These are phyloP conservation scores for Charanyca ferruginea DNA, from an alignment of 2,888 invertebrate species.

Conservation along the genomic window DNA sequence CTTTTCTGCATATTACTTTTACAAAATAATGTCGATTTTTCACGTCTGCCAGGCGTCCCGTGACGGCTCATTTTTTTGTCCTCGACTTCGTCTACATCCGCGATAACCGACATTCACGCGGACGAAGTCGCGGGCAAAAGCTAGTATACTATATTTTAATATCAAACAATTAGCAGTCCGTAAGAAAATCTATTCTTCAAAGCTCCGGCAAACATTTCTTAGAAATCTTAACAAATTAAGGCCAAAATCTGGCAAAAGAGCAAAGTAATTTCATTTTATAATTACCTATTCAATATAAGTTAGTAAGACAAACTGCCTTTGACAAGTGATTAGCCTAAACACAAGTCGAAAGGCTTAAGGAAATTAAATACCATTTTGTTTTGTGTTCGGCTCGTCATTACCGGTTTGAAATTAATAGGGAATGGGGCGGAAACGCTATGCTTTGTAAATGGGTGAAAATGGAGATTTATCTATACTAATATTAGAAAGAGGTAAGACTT, in stretches of 20 bases:
- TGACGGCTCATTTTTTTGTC: too few species aligned
- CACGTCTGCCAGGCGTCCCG: too few species aligned
- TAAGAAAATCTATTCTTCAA: conserved; percentile 5
- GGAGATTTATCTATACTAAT: not conserved
- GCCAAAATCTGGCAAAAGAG: conserved; percentile 11
- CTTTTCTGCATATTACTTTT: too few species aligned
- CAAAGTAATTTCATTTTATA: conserved; percentile 38
- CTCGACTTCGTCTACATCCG: too few species aligned
- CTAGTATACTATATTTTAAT: too few species aligned
- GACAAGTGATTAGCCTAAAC: conserved; percentile 50
- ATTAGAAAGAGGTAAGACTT: too few species aligned
- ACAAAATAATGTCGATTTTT: too few species aligned
- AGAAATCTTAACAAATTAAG: conserved; percentile 2
- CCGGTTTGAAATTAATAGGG: conserved; percentile 29
- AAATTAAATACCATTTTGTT: conserved; percentile 45
- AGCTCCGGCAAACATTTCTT: conserved; percentile 16
- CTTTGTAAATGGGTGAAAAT: not conserved
- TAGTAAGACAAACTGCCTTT: conserved; percentile 31
- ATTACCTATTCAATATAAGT: conserved; percentile 46
- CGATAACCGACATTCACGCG: too few species aligned
- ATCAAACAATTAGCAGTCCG: too few species aligned
- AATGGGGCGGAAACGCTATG: conserved; percentile 3
- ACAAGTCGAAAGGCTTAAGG: conserved; percentile 33
- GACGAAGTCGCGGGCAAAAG: too few species aligned
- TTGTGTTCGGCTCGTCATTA: conserved; percentile 23